These are phyloP conservation scores for Acanthosepion pharaonis DNA, from an alignment of 2,888 invertebrate species.

Conservation along the genomic window DNA sequence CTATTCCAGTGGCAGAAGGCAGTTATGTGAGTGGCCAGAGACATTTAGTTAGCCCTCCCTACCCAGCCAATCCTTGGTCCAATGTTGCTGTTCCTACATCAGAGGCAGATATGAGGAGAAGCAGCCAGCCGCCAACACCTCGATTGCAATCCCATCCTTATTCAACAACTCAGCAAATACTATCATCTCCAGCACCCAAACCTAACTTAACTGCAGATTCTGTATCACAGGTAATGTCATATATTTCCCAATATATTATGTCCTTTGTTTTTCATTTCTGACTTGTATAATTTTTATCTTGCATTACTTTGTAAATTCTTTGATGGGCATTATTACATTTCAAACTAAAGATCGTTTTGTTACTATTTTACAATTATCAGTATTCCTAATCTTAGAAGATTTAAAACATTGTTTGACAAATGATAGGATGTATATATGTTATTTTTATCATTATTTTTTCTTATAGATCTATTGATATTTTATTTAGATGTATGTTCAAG, in stretches of 20 bases:
- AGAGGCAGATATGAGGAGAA: not conserved
- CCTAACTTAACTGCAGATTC: not conserved
- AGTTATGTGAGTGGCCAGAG: not conserved
- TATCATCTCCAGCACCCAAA: not conserved
- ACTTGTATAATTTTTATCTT: not conserved
- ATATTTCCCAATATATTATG: not conserved
- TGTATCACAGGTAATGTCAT: not conserved
- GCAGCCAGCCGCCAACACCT: not conserved
- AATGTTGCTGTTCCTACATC: not conserved
- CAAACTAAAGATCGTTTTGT: no score
- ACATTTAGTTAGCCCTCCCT: not conserved
- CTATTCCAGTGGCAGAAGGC: not conserved
- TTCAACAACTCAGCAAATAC: not conserved
- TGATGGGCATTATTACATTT: no score
- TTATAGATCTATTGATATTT: not conserved
- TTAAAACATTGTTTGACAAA: no score
- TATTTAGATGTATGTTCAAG: not conserved
- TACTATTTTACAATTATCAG: no score
- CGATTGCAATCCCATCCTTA: not conserved
- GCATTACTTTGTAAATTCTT: no score
- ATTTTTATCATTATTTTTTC: not conserved
- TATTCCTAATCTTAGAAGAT: no score
- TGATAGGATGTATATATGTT: no score
- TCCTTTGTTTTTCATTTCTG: not conserved
- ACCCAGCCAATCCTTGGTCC: not conserved